A percentile compares a stretch with the other conserved stretches of the same genome.
These are phyloP conservation scores for Morpho achilles DNA, from an alignment of 2,888 invertebrate genomes.

Conservation along the genomic window DNA sequence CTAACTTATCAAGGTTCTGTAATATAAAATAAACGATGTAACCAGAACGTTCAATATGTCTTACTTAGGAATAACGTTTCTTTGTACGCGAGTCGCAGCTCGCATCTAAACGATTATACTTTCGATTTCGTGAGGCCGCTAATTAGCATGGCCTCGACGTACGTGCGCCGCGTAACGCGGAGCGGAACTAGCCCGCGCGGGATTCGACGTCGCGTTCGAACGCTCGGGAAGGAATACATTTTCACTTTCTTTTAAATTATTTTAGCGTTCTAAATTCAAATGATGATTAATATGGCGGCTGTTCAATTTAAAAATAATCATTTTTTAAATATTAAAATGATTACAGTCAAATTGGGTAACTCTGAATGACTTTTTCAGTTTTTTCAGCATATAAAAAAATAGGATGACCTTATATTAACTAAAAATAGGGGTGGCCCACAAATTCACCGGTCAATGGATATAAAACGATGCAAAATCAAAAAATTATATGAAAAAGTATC, in stretches of 20 bases:
- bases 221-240: constrained; percentile 47
- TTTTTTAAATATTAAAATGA: no score
- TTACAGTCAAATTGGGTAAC: no score
- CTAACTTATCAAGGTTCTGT: no score
- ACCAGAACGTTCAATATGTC: constrained; percentile 19
- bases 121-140: constrained; percentile 74
- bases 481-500: no score
- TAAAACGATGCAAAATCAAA: no score
- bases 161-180: constrained; percentile 63
- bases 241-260: constrained; percentile 74
- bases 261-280: constrained; percentile 18
- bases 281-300: neutral
- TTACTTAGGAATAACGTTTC: constrained; percentile 49
- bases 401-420: no score
- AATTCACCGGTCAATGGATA: no score
- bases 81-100: constrained; percentile 48
- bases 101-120: constrained; percentile 52
- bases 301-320: neutral
- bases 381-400: no score
- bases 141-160: constrained; percentile 73
- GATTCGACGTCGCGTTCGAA: constrained; percentile 36
- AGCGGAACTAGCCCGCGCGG: constrained; percentile 58
- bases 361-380: no score
- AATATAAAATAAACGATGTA: constrained; percentile 7
- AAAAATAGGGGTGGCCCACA: no score